These are phyloP conservation scores for Trididemnum miniatum DNA, from an alignment of 23 tunicate genomes.

Conservation along the genomic window DNA sequence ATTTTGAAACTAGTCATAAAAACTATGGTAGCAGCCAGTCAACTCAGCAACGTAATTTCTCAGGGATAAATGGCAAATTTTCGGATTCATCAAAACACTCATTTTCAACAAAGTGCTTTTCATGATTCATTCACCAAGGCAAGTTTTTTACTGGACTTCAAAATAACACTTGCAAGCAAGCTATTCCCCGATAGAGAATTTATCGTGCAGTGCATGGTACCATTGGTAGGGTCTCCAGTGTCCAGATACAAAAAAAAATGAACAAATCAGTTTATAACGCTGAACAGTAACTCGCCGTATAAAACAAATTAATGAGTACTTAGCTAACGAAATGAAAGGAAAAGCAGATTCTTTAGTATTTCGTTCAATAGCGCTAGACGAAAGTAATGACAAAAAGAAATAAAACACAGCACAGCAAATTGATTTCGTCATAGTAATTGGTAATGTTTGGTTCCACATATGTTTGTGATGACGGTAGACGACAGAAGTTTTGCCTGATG, in stretches of 20 bases:
- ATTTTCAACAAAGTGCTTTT: neutral
- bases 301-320: constrained; percentile 23
- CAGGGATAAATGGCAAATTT: constrained; percentile 20
- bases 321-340: constrained; percentile 20
- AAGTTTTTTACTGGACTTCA: constrained; percentile 31
- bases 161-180: constrained; percentile 29
- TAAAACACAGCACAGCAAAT: constrained; percentile 45
- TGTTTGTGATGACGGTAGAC: too few relatives aligned
- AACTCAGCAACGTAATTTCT: neutral
- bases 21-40: neutral
- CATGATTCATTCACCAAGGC: constrained; percentile 30
- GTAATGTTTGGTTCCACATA: constrained; percentile 31
- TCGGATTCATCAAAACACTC: constrained; percentile 12
- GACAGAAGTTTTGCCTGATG: constrained; percentile 18
- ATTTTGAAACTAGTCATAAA: neutral
- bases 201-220: constrained; percentile 28
- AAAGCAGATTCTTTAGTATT: constrained; percentile 12
- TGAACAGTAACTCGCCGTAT: constrained; percentile 39
- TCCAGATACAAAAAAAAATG: constrained; percentile 20
- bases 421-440: constrained; percentile 36
- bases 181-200: constrained; percentile 35
- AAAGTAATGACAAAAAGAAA: constrained; percentile 34
- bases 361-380: constrained; percentile 27
- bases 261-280: constrained; percentile 32
- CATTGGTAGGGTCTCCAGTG: constrained; percentile 20